Evolutionary conservation across 2,113 vertebrate genomes (phyloP).

Genomic region (Marmota flaviventris): DNA sequence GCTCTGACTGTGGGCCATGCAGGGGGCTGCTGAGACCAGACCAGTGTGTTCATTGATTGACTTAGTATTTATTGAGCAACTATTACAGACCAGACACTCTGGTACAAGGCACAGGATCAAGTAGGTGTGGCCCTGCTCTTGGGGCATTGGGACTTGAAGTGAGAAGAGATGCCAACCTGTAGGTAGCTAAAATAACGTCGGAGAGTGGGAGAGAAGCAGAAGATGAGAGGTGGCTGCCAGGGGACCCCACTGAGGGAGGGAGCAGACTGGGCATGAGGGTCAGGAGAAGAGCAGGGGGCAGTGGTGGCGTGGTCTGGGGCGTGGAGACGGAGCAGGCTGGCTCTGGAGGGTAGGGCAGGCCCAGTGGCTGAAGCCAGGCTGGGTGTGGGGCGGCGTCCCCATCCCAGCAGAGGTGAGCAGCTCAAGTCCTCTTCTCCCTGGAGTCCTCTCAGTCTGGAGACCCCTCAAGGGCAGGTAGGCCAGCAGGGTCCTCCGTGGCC

Average conservation of each 20-base stretch:
- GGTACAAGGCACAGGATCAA: not conserved
- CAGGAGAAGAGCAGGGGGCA: not conserved
- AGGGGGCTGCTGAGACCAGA: not conserved
- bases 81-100: rapidly evolving
- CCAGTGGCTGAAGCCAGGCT: rapidly evolving
- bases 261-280: too few relatives aligned
- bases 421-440: too few relatives aligned
- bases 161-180: not conserved
- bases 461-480: not conserved
- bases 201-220: not conserved
- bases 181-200: not conserved
- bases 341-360: not conserved
- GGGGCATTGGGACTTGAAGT: not conserved
- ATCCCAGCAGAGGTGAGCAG: not conserved
- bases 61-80: not conserved
- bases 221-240: too few relatives aligned
- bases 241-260: not conserved
- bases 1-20: not conserved
- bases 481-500: rapidly evolving
- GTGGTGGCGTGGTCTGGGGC: not conserved
- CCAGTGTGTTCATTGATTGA: not conserved
- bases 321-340: not conserved
- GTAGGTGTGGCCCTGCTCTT: too few relatives aligned
- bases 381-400: not conserved
- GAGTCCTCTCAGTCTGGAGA: too few relatives aligned